A percentile compares a stretch with the other conserved stretches of the same genome.
Evolutionary conservation across 2,113 vertebrate genomes (phyloP).

Genomic region (Python bivittatus): DNA sequence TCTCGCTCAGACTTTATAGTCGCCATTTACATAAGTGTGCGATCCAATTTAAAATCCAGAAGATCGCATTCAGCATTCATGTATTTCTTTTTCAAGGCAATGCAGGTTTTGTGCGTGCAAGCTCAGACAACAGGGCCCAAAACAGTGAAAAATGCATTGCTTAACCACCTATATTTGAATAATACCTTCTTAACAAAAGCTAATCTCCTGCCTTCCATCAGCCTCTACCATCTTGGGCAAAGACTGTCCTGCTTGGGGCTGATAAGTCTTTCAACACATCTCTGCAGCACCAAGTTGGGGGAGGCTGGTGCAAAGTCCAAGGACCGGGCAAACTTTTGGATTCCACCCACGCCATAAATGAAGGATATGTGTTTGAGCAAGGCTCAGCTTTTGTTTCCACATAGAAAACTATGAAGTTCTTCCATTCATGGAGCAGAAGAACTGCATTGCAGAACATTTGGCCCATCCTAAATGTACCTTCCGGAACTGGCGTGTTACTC

Average conservation of each 20-base stretch:
- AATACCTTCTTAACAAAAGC: not conserved
- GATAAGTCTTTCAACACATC: not conserved
- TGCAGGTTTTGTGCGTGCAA: not conserved
- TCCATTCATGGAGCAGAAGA: not conserved
- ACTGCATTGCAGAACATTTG: not conserved
- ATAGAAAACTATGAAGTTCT: not conserved
- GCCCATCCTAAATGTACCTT: not conserved
- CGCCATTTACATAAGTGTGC: not conserved
- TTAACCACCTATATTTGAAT: not conserved
- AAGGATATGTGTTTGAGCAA: not conserved
- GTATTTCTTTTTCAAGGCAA: not conserved
- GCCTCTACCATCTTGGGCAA: not conserved
- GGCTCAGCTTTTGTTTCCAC: not conserved
- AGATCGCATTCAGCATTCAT: constrained; percentile 1
- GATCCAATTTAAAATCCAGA: not conserved
- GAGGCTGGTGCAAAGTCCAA: not conserved
- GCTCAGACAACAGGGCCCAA: not conserved
- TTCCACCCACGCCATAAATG: not conserved
- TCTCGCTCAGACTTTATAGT: not conserved
- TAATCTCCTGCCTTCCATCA: not conserved
- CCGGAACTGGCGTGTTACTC: not conserved
- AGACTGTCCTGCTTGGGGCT: not conserved
- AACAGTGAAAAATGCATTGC: not conserved
- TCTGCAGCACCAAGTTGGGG: not conserved
- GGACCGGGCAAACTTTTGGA: not conserved